Evolutionary conservation across 2,797 vertebrate species (phyloP), one percentile per base, ranked within the genome.

Genomic region (Eulemur coronatus): DNA sequence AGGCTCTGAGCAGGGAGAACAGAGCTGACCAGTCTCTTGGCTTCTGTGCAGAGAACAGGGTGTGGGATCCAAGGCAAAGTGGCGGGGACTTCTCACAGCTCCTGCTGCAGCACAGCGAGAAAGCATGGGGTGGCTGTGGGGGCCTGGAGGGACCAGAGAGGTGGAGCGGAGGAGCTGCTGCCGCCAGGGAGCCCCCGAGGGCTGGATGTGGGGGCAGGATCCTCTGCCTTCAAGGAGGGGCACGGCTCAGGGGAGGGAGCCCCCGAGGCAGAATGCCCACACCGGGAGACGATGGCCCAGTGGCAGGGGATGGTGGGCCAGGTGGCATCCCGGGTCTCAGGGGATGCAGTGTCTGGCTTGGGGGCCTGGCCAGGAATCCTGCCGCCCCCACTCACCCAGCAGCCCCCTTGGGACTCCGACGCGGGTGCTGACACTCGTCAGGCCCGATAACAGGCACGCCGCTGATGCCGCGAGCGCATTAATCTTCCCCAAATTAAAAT

Each of bases 401-500:
- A 65, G 63, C 3, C 63, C 63, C 63, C 63, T 65, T 98, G 99
- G 99, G 99, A 99, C 99, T 99, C 99, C 99, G 99, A 99, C 98
- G 98, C 99, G 41, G 72, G 30, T 11, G 97, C 98, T 99, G 99
- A 99, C 99, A 99, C 99, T 99, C 99, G 99, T 99, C 99, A 98
- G 98, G 97, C 97, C 96, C 98, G 99, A 99, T 99, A 99, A 99
- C 99, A 98, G 99, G 99, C 98, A 98, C 98, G 99, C 99, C 98
- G 99, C 99, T 98, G 99, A 98, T 99, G 98, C 98, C 97, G 98
- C 98, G 98, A 99, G 99, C 98, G 98, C 99, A 99, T 99, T 99
- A 99, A 99, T 99, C 99, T 99, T 99, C 99, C 99, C 99, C 99
- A 99, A 99, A 99, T 99, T 99, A 99, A 99, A 99, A 99, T 99